Percentiles rank a stretch among this genome's conserved stretches.
phyloP scores from a whole-genome alignment of 2,888 invertebrate genomes.

The Nymphalis urticae region DNA sequence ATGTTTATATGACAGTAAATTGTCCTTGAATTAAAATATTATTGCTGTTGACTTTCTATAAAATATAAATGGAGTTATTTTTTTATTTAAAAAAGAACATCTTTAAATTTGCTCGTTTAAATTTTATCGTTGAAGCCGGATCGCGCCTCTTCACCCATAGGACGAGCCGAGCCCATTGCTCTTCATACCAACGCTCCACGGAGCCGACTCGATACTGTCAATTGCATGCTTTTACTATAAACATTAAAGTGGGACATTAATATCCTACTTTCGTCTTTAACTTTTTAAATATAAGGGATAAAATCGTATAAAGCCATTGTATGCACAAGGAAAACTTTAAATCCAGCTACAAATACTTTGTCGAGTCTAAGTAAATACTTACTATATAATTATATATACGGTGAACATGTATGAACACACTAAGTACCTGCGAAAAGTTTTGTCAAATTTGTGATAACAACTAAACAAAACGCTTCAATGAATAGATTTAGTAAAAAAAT shows the following conservation, averaged over 20 bases:
- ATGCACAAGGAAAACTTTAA: constrained; percentile 40
- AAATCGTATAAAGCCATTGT: constrained; percentile 20
- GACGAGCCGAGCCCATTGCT: constrained; percentile 42
- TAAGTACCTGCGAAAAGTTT: not conserved
- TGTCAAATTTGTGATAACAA: no score
- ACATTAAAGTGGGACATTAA: constrained; percentile 13
- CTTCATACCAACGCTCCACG: constrained; percentile 42
- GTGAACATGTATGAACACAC: not conserved
- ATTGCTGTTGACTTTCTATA: no score
- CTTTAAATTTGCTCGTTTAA: not conserved
- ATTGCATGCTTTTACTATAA: constrained; percentile 43
- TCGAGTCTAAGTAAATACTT: constrained; percentile 38
- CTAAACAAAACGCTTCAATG: no score
- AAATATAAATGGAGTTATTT: no score
- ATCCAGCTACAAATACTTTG: constrained; percentile 37
- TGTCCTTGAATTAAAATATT: no score
- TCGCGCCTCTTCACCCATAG: constrained; percentile 43
- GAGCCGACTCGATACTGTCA: constrained; percentile 47
- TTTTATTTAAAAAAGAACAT: no score
- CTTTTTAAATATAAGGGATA: constrained; percentile 18
- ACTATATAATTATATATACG: constrained; percentile 42
- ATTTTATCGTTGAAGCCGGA: constrained; percentile 32
- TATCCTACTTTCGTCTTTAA: constrained; percentile 34
- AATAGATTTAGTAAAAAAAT: no score
- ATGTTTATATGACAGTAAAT: no score